Evolutionary conservation across 2,888 invertebrate species (phyloP).

Genomic region (Pseudococcus longispinus): DNA sequence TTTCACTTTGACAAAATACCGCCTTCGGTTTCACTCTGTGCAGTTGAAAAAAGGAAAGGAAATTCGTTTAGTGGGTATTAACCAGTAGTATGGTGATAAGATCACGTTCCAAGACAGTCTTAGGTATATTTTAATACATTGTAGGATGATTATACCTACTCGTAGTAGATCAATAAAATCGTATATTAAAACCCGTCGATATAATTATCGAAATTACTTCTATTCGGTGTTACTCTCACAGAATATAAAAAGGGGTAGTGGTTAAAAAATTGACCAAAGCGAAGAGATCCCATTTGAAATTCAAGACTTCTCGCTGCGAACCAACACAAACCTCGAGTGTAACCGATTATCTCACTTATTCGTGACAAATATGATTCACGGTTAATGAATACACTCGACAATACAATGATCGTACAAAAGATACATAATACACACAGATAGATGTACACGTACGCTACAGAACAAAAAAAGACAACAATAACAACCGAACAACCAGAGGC

Average conservation of each 20-base stretch:
- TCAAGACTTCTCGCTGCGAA: background rate
- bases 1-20: conserved; percentile 30
- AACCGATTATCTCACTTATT: conserved; percentile 23
- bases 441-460: no score
- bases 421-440: background rate
- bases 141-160: background rate
- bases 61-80: background rate
- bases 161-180: background rate
- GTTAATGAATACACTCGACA: conserved; percentile 33
- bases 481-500: background rate
- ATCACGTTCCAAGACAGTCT: background rate
- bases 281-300: background rate
- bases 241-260: background rate
- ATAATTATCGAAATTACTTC: conserved; percentile 18
- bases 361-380: conserved; percentile 45
- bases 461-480: background rate
- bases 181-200: background rate
- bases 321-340: background rate
- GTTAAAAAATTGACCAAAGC: background rate
- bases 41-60: background rate
- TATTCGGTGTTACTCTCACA: background rate
- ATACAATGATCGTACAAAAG: background rate
- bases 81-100: conserved; percentile 3
- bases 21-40: background rate
- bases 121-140: background rate